Base-by-base conservation (phyloP, 1,140 invertebrate genomes). In the Neodiprion virginianus region DNA sequence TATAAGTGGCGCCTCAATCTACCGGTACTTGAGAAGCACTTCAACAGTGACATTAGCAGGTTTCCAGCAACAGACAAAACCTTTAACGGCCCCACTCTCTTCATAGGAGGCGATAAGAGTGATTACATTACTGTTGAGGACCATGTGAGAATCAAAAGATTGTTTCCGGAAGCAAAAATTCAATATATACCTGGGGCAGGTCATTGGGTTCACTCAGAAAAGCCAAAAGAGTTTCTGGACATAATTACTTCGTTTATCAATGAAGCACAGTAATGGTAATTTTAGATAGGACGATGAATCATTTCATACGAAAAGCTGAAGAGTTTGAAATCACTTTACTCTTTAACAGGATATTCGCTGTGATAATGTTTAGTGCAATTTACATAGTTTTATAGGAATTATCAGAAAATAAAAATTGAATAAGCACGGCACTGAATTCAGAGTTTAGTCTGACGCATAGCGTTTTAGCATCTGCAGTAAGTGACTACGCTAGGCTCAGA, bases 181-280 rank as follows among this genome's bases (percentile, higher is more conserved):
- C 84, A 90, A 72, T 94, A 93, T 81, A 91, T 99, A 67, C 88
- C 92, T 49, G 93, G 92, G 74, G 95, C 97, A 21, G 95, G 96
- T 8, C 97, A 99, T 86, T 97, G 96, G 95, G 92, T 98, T 9
- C 97, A 99, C 83, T 93, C 95, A 71, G 96, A 99, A 77, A 95
- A 97, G 84, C 96, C 97, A 1, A 82, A 89, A 2, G 92, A 95
- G 81, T 98, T 99, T 86, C 82, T 97, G 10, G 88, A 91, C 76
- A 78, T 89, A 77, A 89, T 91, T 4, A 82, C 81, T 1, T 72
- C 48, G 40, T 88, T 88, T 72, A 76, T 88, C 65, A 86, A 87
- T 69, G 48, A 80, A n/a, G 14, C 48, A 40, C 28, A 40, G n/a
- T 17, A 40, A 40, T 5, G 28, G 28, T 40, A 40, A 40, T 40